Evolutionary conservation across 2,888 invertebrate species (phyloP).

Genomic region (Ellobium chinense): DNA sequence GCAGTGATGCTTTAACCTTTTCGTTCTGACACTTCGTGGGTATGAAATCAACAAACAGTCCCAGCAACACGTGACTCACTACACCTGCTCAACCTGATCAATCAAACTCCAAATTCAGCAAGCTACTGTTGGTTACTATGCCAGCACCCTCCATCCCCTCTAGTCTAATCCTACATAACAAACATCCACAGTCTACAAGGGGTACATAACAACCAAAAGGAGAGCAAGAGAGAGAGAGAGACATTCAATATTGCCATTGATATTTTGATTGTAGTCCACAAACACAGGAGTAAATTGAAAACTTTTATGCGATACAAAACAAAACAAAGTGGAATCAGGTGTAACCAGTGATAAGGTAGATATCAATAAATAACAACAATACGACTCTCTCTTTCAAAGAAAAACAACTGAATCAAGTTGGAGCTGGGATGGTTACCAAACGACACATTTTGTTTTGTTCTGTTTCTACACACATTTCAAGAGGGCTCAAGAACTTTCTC

Average conservation of each 20-base stretch:
- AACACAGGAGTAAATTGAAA: not conserved
- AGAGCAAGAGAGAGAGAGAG: not conserved
- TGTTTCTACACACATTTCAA: slow-evolving; percentile 28
- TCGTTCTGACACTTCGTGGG: too few relatives aligned
- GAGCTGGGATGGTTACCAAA: too few relatives aligned
- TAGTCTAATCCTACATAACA: not conserved
- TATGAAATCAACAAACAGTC: too few relatives aligned
- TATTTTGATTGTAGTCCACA: slow-evolving; percentile 39
- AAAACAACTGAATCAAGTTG: not conserved
- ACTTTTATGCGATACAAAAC: not conserved
- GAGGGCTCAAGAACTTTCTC: slow-evolving; percentile 1
- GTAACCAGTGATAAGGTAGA: not conserved
- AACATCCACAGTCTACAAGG: not conserved
- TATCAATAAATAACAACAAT: slow-evolving; percentile 11
- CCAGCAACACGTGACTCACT: too few relatives aligned
- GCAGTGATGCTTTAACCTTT: too few relatives aligned
- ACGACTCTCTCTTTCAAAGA: not conserved
- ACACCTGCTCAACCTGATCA: too few relatives aligned
- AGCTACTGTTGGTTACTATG: too few relatives aligned
- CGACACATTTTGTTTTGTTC: not conserved
- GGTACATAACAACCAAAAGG: not conserved
- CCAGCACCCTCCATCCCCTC: not conserved
- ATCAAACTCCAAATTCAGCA: too few relatives aligned
- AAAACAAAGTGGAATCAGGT: slow-evolving; percentile 13
- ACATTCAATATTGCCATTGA: slow-evolving; percentile 23